Percentiles rank a stretch among this genome's conserved stretches.
These are phyloP conservation scores for Drosophila borborema DNA, from an alignment of 2,888 invertebrate genomes.

Conservation along the genomic window DNA sequence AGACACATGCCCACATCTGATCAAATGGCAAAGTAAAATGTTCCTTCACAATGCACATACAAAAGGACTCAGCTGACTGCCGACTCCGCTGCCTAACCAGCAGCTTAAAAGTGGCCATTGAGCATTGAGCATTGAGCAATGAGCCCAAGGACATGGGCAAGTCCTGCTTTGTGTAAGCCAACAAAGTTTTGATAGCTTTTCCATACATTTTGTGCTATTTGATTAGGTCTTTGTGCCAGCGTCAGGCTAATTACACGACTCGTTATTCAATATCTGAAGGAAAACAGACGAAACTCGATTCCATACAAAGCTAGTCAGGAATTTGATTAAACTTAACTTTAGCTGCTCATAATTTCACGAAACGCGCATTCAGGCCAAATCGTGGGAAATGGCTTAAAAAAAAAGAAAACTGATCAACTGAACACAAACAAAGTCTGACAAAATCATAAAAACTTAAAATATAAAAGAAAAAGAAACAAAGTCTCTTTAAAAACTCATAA, in stretches of 20 bases:
- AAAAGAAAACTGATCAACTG: constrained; percentile 9
- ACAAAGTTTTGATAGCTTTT: constrained; percentile 73
- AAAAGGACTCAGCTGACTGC: constrained; percentile 13
- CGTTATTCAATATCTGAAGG: constrained; percentile 18
- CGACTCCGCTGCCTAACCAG: constrained; percentile 43
- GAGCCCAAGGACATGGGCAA: constrained; percentile 36
- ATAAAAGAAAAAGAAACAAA: constrained; percentile 44
- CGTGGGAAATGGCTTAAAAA: constrained; percentile 29
- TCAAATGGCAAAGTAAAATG: constrained; percentile 57
- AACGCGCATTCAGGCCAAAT: constrained; percentile 57
- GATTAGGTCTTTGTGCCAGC: constrained; percentile 41
- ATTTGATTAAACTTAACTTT: not conserved
- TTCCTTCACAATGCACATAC: constrained; percentile 64
- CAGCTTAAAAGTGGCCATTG: constrained; percentile 58
- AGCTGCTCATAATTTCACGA: not conserved
- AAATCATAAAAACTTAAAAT: constrained; percentile 46
- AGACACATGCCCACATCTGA: constrained; percentile 52
- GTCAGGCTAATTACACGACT: constrained; percentile 38
- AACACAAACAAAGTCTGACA: constrained; percentile 14
- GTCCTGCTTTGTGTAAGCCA: constrained; percentile 34
- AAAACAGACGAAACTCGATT: constrained; percentile 7
- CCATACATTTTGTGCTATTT: constrained; percentile 38
- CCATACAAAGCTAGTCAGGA: not conserved
- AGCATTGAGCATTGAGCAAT: constrained; percentile 31
- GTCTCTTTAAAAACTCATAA: constrained; percentile 69